A percentile compares a stretch with the other conserved stretches of the same genome.
These are phyloP conservation scores for Poecilia velifera DNA, from an alignment of 2,797 vertebrate species.

Conservation along the genomic window DNA sequence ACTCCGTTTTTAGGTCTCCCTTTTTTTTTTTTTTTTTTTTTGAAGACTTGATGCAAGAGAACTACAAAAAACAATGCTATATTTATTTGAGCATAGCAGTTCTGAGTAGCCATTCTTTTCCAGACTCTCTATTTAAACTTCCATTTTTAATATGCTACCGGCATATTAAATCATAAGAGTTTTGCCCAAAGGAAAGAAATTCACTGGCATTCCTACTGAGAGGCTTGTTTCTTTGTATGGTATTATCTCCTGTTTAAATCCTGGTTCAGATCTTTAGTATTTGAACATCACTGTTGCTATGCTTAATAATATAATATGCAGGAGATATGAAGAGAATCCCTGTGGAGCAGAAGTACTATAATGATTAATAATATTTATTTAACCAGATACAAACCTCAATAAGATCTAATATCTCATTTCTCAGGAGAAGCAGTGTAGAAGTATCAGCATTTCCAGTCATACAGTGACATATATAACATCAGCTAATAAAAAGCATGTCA, in stretches of 20 bases:
- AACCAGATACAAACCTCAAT: too few relatives aligned
- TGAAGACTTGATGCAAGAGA: background rate
- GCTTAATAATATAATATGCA: background rate
- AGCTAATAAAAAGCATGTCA: too few relatives aligned
- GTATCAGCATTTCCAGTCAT: too few relatives aligned
- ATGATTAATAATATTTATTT: background rate
- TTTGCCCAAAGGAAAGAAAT: background rate
- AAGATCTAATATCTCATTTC: background rate
- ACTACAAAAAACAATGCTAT: background rate
- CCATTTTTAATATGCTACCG: background rate
- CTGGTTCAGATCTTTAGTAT: background rate
- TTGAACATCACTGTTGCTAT: background rate
- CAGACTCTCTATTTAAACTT: background rate
- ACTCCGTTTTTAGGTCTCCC: constrained; percentile 6
- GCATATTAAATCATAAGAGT: background rate
- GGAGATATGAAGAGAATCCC: background rate
- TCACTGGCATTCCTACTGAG: background rate
- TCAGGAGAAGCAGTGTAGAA: too few relatives aligned
- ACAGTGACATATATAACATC: too few relatives aligned
- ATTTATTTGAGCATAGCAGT: background rate
- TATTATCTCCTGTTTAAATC: background rate
- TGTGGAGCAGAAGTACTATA: background rate
- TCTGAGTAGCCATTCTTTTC: background rate
- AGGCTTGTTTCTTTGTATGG: background rate
- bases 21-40: background rate